Conservation (phyloP, 2,113 vertebrate genomes). For the Pogonocichla stellata region DNA sequence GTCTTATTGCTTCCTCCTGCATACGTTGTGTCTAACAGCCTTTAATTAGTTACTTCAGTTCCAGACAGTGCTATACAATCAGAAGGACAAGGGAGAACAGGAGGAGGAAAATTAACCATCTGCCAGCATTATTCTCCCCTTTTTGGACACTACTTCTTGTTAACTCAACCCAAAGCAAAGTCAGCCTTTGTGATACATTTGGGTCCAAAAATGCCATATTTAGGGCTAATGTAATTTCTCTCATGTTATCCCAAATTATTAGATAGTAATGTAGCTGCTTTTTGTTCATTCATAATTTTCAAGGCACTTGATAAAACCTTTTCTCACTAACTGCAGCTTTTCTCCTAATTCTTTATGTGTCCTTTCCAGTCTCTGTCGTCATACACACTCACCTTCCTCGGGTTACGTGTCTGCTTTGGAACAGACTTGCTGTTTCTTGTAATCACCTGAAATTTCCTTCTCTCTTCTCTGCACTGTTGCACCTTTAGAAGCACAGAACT, state of each 20-base stretch:
- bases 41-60: not conserved
- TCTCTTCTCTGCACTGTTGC: not conserved
- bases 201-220: not conserved
- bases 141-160: not conserved
- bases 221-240: not conserved
- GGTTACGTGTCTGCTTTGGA: not conserved
- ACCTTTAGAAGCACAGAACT: not conserved
- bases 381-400: not conserved
- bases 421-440: not conserved
- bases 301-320: not conserved
- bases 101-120: not conserved
- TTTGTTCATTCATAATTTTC: not conserved
- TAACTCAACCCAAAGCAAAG: not conserved
- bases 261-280: not conserved
- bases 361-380: not conserved
- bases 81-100: not conserved
- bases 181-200: not conserved
- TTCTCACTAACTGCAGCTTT: not conserved
- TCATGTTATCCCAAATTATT: not conserved
- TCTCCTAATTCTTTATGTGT: not conserved
- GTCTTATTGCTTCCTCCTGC: not conserved
- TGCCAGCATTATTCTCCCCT: not conserved
- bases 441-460: not conserved
- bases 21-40: not conserved
- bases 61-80: not conserved